Conservation (phyloP, 2,797 vertebrate genomes). For the Cephalopachus bancanus region DNA sequence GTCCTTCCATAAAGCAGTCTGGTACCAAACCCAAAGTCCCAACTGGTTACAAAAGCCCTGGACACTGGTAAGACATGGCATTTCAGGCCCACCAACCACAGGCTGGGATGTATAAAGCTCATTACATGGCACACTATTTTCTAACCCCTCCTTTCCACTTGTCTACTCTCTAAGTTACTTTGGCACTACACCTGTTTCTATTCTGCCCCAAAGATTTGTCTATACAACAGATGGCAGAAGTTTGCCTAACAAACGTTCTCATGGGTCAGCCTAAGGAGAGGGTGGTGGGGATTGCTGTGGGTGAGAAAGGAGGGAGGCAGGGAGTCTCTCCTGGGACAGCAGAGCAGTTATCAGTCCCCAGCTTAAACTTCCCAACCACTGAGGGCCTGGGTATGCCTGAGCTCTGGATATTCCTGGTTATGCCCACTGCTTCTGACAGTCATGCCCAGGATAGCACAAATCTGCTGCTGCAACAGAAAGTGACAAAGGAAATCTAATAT, state of each 20-base stretch:
- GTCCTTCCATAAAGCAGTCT: background rate
- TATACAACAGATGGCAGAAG: slow-evolving; percentile 85
- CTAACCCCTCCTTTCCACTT: slow-evolving; percentile 82
- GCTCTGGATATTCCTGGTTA: background rate
- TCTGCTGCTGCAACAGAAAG: background rate
- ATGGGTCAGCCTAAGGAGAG: slow-evolving; percentile 78
- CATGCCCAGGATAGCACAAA: background rate
- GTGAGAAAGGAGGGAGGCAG: background rate
- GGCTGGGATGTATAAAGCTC: slow-evolving; percentile 72
- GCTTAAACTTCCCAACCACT: background rate
- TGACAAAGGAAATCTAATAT: background rate
- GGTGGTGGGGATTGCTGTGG: slow-evolving; percentile 53
- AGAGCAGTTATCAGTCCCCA: background rate
- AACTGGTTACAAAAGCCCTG: rapidly evolving
- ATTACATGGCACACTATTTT: slow-evolving; percentile 72
- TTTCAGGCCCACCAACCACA: slow-evolving; percentile 10
- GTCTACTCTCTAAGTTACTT: slow-evolving; percentile 84
- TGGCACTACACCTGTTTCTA: slow-evolving; percentile 85
- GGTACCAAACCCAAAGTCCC: background rate
- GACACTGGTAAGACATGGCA: slow-evolving; percentile 10
- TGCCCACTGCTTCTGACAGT: background rate
- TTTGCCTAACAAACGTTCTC: slow-evolving; percentile 85
- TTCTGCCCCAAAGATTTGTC: slow-evolving; percentile 81
- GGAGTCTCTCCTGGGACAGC: background rate
- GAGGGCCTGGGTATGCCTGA: background rate